Evolutionary conservation across 2,797 vertebrate species (phyloP), one percentile per base, ranked within the genome.

Genomic region (Brachymystax lenok): DNA sequence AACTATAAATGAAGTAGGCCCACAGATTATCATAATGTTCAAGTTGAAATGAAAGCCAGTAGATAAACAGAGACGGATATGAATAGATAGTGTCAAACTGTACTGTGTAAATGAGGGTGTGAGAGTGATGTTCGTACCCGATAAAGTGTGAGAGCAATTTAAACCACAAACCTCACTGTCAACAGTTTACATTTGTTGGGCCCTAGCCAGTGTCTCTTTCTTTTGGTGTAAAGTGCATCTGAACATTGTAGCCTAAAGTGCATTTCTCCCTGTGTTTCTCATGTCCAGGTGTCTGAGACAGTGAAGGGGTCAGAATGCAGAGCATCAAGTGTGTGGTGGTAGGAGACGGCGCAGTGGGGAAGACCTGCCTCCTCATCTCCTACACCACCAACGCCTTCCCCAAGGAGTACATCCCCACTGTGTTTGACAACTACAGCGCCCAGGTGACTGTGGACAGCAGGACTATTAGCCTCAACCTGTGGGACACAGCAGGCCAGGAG

Each of bases 401-500:
- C 84, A 95, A 95, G 81, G 95, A 96, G 80, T 96, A 96, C 87
- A 94, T 96, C 88, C 96, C 96, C 87, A 96, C 96, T 0, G 95
- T 96, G 81, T 96, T 96, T 27, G 96, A 96, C 92, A 96, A 96
- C 88, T 96, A 96, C 91, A 96, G 95, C 0, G 93, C 95, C 52
- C 95, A 96, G 88, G 92, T 93, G 50, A 94, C 94, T 0, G 93
- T 96, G 75, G 94, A 95, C 0, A 92, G 93, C 83, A 92, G 94
- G 90, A 94, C 93, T n/a, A 84, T 96, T 66, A 95, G 93, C 85
- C 80, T 96, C 66, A 96, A 96, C 87, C 91, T 96, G 76, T 96
- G 95, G 96, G 96, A 96, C 90, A 96, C 96, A 1, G 95, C 95
- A 1, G 95, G 96, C 69, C 96, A 96, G 89, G 96, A 97, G 88